Base-by-base conservation (phyloP, 2,888 invertebrate genomes). In the Oscheius onirici region DNA sequence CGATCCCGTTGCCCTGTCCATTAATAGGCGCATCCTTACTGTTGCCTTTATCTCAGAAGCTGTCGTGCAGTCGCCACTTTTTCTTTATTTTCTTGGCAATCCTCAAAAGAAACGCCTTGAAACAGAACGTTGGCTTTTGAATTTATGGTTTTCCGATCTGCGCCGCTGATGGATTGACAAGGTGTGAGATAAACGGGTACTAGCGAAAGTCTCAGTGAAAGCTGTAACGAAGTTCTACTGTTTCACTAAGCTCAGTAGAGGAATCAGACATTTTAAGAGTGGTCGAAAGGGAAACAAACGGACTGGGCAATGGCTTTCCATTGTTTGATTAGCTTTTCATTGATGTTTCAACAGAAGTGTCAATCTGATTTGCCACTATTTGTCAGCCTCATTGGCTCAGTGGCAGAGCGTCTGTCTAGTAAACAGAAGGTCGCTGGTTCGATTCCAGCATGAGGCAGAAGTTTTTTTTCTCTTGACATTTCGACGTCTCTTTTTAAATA, bases 371-470 rank as follows among this genome's bases (percentile, higher is more conserved):
- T 34, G 34, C 0, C 34, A 34, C 34, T 8, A 34, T 6, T 34
- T 34, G n/a, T 46, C 46, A n/a, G 80, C 80, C 80, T 80, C 76
- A 80, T 80, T 80, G 80, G 81, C 81, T 81, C 79, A 81, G 81
- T 74, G 81, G 81, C 79, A 81, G 81, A 81, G 81, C 81, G 81
- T 81, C 81, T 81, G 81, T 81, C 81, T 83, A 81, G 81, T 81
- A 83, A 81, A 81, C 81, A 81, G 81, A 81, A 81, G 81, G 81
- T 82, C 81, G 78, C 81, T 81, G 81, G 81, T 81, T 81, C 81
- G 81, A 81, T 81, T 81, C 80, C 80, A 81, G 80, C 80, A 80
- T 79, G 78, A 79, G 81, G 80, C 80, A 80, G 60, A 10, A 24
- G 3, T 46, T 1, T 46, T 46, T 46, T 17, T n/a, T n/a, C 13